Base-by-base conservation (phyloP, 2,888 invertebrate genomes). In the Nomada ruficornis region DNA sequence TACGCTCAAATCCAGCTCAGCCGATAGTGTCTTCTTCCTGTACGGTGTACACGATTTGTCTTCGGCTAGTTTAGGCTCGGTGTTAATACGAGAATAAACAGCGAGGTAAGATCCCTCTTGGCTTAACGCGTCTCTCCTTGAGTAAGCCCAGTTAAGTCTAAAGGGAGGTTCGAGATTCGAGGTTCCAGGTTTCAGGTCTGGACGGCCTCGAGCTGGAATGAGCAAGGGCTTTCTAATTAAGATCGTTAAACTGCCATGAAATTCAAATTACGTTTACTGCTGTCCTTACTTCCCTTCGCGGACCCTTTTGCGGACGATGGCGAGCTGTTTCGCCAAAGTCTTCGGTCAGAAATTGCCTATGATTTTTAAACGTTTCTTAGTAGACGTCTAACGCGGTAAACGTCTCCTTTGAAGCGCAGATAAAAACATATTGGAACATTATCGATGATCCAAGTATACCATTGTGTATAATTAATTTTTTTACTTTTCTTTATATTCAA, bases 171-270 rank as follows among this genome's bases (percentile, higher is more conserved):
- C 90, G 86, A 88, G 90, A 89, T 91, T 90, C 90, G 84, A 89
- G 91, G 87, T 86, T 83, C 80, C 84, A 83, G 84, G 84, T 84
- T 87, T 79, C 84, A 86, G 85, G 72, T 86, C 88, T 84, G 86
- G 80, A 88, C 89, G 83, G 88, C 79, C 88, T 84, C 83, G 69
- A 87, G 87, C 81, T 79, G 84, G 85, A 83, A 87, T 81, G 89
- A 89, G 89, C 86, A 83, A 88, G 89, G 85, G 91, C 91, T 91
- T 91, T 91, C 92, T 93, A 93, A 93, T 93, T 93, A 92, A 93
- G 93, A 93, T 91, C 92, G 93, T 93, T 93, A 93, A 93, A 93
- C 91, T 91, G 92, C 91, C 91, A 92, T 93, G 93, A 93, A 93
- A 93, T 93, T 93, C 93, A 93, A 92, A 93, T 93, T 91, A 91